phyloP scores from a whole-genome alignment of 1,140 invertebrate species.

The Antheraea mylitta region DNA sequence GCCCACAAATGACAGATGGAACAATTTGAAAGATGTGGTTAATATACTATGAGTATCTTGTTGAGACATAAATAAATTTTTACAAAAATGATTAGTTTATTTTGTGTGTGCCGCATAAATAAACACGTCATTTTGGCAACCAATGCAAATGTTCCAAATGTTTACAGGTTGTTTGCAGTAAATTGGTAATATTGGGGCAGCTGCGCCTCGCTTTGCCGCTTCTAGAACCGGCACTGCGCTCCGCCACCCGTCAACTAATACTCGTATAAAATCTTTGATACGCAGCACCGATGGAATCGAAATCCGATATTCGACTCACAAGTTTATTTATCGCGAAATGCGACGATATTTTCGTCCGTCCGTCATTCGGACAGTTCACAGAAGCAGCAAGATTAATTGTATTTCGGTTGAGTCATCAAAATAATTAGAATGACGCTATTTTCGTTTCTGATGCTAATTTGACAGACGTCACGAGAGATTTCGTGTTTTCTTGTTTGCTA shows the following conservation, averaged over 20 bases:
- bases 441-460: constrained; percentile 76
- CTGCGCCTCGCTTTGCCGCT: background rate
- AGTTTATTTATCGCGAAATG: constrained; percentile 75
- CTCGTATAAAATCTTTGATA: constrained; percentile 71
- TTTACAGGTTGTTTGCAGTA: background rate
- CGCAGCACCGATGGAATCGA: constrained; percentile 74
- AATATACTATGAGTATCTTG: background rate
- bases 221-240: constrained; percentile 47
- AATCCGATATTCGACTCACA: constrained; percentile 71
- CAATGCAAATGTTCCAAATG: constrained; percentile 9
- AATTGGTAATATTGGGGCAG: constrained; percentile 4
- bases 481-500: constrained; percentile 64
- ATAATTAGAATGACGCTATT: constrained; percentile 79
- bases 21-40: background rate
- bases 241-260: constrained; percentile 40
- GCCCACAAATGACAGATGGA: no score
- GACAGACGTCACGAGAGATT: constrained; percentile 77
- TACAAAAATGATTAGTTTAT: background rate
- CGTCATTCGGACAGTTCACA: constrained; percentile 75
- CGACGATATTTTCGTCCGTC: constrained; percentile 75
- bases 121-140: constrained; percentile 22
- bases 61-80: background rate
- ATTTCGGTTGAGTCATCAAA: constrained; percentile 78
- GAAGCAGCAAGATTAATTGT: constrained; percentile 78
- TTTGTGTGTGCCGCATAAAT: background rate